Evolutionary conservation across 2,797 vertebrate species (phyloP), one percentile per base, ranked within the genome.

Genomic region (Sebastes jordani): DNA sequence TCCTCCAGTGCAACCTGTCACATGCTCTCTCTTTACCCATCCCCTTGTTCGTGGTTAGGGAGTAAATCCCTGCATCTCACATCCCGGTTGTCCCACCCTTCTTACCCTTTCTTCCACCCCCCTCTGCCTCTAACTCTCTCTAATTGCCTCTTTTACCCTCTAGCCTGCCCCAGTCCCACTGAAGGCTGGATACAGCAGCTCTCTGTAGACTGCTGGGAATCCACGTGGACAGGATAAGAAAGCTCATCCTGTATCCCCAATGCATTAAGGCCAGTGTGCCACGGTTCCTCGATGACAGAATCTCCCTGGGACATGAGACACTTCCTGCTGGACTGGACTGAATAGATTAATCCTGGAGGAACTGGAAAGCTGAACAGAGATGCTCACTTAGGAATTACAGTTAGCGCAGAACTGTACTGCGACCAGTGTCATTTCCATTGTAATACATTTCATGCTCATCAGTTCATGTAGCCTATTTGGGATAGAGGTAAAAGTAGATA

Each of bases 81-180:
- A 69, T 88, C 74, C 67, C 77, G 29, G 66, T 83, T 87, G 80
- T 85, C 74, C 82, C 82, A 69, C 71, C 65, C 65, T 59, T 76
- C 73, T 18, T 79, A 59, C 74, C 67, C 36, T 77, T 36, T 76
- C 79, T 81, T 80, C 60, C 66, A 38, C 46, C 74, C 65, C 38
- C 76, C 56, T 59, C 65, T 72, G 68, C 81, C 82, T 76, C 81
- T 67, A 80, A 77, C 86, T 78, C 72, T 81, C 86, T 92, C 84
- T 93, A 93, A 94, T 93, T 93, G 89, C 88, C 80, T 93, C 76
- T 88, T 89, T 89, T 89, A 87, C 90, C 92, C 91, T 86, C 76
- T 71, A 85, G 90, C 81, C 67, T 81, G 81, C 72, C 88, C 82
- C 78, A 52, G 76, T 87, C 80, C 66, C 73, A 55, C 73, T 78